Evolutionary conservation across 2,797 vertebrate species (phyloP).

Genomic region (Onychomys arenicola): DNA sequence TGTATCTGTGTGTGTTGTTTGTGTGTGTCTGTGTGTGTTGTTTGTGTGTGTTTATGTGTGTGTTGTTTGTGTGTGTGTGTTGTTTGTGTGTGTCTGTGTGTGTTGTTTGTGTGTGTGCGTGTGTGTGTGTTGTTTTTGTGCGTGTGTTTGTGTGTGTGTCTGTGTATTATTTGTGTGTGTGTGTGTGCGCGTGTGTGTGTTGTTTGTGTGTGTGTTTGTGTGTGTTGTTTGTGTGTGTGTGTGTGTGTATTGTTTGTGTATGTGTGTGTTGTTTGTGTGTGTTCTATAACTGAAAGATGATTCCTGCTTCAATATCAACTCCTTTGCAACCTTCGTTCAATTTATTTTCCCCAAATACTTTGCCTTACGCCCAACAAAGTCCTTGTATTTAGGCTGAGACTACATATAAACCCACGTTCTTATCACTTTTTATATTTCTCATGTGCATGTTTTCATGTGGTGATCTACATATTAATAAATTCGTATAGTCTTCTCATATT

Average conservation of each 20-base stretch:
- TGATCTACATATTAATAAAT: background rate
- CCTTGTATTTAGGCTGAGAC: background rate
- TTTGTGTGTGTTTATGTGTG: too few species aligned
- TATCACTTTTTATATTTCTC: background rate
- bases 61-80: too few species aligned
- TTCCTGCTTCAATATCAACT: background rate
- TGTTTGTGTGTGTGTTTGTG: too few species aligned
- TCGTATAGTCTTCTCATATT: background rate
- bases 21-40: too few species aligned
- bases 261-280: background rate
- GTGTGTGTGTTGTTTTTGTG: too few species aligned
- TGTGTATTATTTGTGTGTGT: too few species aligned
- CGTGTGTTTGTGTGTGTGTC: background rate
- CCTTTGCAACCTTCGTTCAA: too few species aligned
- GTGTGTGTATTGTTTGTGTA: too few species aligned
- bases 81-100: background rate
- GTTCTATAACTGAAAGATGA: background rate
- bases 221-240: too few species aligned
- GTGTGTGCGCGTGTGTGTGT: too few species aligned
- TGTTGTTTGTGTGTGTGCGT: too few species aligned
- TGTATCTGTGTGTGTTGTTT: too few species aligned
- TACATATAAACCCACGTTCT: background rate
- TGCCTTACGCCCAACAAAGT: fast-evolving
- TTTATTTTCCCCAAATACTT: background rate
- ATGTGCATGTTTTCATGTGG: background rate